Base-by-base conservation (phyloP, 2,797 vertebrate species). In the Crax fasciolata region DNA sequence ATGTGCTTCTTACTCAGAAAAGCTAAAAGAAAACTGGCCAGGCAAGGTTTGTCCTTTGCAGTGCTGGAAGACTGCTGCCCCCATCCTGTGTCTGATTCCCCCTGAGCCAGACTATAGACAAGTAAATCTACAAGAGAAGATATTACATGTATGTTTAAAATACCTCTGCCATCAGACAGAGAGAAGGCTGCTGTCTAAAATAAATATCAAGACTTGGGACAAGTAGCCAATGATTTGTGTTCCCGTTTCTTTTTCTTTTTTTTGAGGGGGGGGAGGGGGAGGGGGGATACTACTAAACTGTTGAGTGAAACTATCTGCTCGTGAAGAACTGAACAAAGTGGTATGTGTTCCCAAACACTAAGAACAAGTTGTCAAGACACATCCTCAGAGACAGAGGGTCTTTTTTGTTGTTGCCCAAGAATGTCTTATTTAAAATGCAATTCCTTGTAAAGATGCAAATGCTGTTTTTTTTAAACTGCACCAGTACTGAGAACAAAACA, bases 341-440 rank as follows among this genome's bases (percentile, higher is more conserved):
- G 79, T 94, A 63, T 86, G 55, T 89, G 9, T 77, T 97, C 71
- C 96, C 93, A 94, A 93, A 81, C 78, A 80, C 63, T 87, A 89
- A 91, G 94, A 96, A 91, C 94, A 87, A 94, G 87, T 79, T 92
- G 71, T 97, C 92, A 93, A 91, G 94, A 88, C 67, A 94, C 71
- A 94, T 61, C 86, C 89, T 95, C 83, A 70, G 90, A 94, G 88
- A 95, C 86, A 94, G 81, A 93, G 66, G 57, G 84, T 83, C 81
- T 90, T 94, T 93, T 96, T 92, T 90, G 63, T 93, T 87, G 35
- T 87, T 96, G 94, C 49, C 96, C 89, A 95, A 96, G 94, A 96
- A 93, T 84, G 55, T 94, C 95, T 97, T 97, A 95, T 93, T 97
- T 97, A 89, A 97, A 97, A 97, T 81, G 80, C 86, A 90, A 93